Evolutionary conservation across 2,888 invertebrate genomes (phyloP).

Genomic region (Spodoptera picta): DNA sequence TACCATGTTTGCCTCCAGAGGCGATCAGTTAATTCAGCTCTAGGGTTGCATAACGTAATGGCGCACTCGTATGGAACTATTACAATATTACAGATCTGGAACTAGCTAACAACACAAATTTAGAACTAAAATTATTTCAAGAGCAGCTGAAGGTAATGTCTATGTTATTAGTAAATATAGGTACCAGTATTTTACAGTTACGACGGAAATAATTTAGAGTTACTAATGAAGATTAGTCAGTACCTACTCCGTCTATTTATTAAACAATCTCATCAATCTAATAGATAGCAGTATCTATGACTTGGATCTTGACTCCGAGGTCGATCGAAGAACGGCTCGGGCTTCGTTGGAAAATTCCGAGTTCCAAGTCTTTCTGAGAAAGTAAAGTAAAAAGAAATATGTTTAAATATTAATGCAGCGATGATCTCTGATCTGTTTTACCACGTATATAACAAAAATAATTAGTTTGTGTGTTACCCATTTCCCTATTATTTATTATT

Average conservation of each 20-base stretch:
- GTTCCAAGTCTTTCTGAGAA: background rate
- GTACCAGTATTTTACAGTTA: too few species aligned
- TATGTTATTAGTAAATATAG: background rate
- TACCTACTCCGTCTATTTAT: slow-evolving; percentile 1
- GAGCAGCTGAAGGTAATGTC: background rate
- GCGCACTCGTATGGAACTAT: slow-evolving; percentile 13
- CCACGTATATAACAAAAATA: too few species aligned
- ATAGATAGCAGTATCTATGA: slow-evolving; percentile 27
- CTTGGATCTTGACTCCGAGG: slow-evolving; percentile 33
- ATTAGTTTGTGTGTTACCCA: too few species aligned
- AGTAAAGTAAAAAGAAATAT: too few species aligned
- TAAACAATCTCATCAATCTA: slow-evolving; percentile 35
- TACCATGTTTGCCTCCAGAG: slow-evolving; percentile 18
- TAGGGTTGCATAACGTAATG: slow-evolving; percentile 10
- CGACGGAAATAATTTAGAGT: too few species aligned
- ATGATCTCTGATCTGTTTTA: too few species aligned
- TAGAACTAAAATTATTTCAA: slow-evolving; percentile 27
- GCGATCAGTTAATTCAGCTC: slow-evolving; percentile 11
- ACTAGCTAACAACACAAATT: slow-evolving; percentile 11
- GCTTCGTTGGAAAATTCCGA: slow-evolving; percentile 22
- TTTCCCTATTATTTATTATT: too few species aligned
- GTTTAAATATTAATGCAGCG: too few species aligned
- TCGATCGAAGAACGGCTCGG: slow-evolving; percentile 23
- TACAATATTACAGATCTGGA: slow-evolving; percentile 21
- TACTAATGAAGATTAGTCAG: too few species aligned